Evolutionary conservation across 2,888 invertebrate genomes (phyloP).

Genomic region (Epistrophe eligans): DNA sequence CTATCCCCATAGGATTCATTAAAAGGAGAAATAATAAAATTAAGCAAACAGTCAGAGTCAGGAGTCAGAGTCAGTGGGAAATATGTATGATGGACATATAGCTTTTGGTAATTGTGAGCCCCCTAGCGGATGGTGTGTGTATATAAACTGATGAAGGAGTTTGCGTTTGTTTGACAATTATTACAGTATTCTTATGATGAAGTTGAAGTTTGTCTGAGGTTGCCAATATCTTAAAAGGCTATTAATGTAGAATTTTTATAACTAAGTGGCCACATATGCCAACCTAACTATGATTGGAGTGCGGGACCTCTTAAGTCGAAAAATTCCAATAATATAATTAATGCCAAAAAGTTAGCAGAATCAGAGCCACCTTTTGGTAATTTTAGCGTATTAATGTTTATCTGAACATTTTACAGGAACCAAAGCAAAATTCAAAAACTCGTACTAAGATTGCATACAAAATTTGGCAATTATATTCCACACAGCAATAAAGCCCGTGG

Average conservation of each 20-base stretch:
- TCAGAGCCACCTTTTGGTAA: too few relatives aligned
- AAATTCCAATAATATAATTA: too few relatives aligned
- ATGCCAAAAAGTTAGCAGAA: too few relatives aligned
- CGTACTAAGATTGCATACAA: too few relatives aligned
- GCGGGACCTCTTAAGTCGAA: too few relatives aligned
- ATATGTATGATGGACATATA: not conserved
- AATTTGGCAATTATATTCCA: too few relatives aligned
- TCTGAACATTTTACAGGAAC: too few relatives aligned
- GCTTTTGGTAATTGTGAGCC: constrained; percentile 12
- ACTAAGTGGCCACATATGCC: not conserved
- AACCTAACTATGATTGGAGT: too few relatives aligned
- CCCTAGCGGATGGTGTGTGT: not conserved
- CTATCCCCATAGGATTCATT: constrained; percentile 66
- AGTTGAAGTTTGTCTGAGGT: too few relatives aligned
- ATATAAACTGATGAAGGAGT: not conserved
- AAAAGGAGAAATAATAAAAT: constrained; percentile 62
- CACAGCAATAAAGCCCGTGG: too few relatives aligned
- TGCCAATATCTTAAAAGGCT: not conserved
- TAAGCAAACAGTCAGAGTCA: constrained; percentile 33
- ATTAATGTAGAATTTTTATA: not conserved
- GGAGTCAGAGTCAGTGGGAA: not conserved
- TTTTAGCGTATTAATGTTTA: too few relatives aligned
- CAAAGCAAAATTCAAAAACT: too few relatives aligned
- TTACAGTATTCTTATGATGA: not conserved
- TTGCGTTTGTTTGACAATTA: constrained; percentile 41